Evolutionary conservation across 2,888 invertebrate species (phyloP).

Genomic region (Drosophila nigritarsus): DNA sequence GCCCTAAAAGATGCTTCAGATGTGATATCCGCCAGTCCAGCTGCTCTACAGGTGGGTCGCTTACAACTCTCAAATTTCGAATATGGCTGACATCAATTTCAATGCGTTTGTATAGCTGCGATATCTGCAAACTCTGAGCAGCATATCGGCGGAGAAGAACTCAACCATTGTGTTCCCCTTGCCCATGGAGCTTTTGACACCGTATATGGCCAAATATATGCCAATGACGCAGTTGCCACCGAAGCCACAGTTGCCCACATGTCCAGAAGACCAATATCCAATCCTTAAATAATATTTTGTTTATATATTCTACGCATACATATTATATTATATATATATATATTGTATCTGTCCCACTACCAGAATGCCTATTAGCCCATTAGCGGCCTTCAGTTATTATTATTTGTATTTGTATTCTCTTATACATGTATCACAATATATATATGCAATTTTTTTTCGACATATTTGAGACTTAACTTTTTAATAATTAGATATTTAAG

Average conservation of each 20-base stretch:
- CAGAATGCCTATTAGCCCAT: not conserved
- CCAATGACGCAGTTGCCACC: conserved; percentile 47
- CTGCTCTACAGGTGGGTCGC: conserved; percentile 86
- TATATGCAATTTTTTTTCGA: not conserved
- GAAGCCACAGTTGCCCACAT: conserved; percentile 13
- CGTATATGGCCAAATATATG: conserved; percentile 75
- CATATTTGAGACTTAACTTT: not conserved
- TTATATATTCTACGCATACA: not conserved
- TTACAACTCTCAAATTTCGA: not conserved
- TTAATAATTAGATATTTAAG: not conserved
- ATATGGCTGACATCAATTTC: not conserved
- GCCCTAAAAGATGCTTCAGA: conserved; percentile 94
- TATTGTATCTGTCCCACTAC: not conserved
- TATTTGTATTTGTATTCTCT: not conserved
- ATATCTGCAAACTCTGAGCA: conserved; percentile 95
- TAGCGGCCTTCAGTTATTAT: not conserved
- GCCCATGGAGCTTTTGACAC: conserved; percentile 91
- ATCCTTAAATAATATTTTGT: conserved; percentile 10
- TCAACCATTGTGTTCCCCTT: conserved; percentile 97
- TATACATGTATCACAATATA: not conserved
- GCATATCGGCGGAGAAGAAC: conserved; percentile 97
- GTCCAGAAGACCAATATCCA: conserved; percentile 7
- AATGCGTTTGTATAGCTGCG: conserved; percentile 86
- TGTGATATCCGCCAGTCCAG: conserved; percentile 91
- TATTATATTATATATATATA: no score